phyloP scores from a whole-genome alignment of 2,113 vertebrate genomes.

The Anser cygnoides region DNA sequence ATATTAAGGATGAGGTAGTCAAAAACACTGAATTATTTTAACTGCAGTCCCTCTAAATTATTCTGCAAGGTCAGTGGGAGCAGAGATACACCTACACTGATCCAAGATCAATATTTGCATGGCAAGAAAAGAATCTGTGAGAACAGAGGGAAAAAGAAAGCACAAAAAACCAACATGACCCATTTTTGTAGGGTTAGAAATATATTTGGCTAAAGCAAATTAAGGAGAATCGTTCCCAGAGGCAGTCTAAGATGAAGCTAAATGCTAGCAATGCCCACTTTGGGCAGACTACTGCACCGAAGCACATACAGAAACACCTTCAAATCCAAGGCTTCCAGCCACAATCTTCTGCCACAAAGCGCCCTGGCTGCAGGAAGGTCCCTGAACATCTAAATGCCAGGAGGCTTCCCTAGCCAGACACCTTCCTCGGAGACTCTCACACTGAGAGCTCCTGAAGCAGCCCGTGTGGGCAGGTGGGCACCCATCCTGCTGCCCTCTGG shows the following conservation, averaged over 20 bases:
- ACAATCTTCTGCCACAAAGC: neutral
- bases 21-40: neutral
- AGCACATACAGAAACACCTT: neutral
- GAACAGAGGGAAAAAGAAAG: neutral
- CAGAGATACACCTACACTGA: neutral
- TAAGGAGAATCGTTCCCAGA: neutral
- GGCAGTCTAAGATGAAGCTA: neutral
- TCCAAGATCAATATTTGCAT: neutral
- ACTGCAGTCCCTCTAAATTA: neutral
- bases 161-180: accelerated
- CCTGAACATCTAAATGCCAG: no score
- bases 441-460: neutral
- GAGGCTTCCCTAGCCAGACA: accelerated
- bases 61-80: neutral
- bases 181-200: neutral
- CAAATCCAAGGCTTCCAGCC: neutral
- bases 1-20: neutral
- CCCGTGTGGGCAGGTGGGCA: no score
- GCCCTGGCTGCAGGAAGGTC: neutral
- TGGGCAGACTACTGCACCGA: neutral
- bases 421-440: neutral
- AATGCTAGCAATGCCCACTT: neutral
- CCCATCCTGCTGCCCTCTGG: neutral
- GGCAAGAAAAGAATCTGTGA: neutral
- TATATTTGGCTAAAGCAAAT: neutral